These are phyloP conservation scores for Eueremaeus valkanovi DNA, from an alignment of 2,888 invertebrate species.

Conservation along the genomic window DNA sequence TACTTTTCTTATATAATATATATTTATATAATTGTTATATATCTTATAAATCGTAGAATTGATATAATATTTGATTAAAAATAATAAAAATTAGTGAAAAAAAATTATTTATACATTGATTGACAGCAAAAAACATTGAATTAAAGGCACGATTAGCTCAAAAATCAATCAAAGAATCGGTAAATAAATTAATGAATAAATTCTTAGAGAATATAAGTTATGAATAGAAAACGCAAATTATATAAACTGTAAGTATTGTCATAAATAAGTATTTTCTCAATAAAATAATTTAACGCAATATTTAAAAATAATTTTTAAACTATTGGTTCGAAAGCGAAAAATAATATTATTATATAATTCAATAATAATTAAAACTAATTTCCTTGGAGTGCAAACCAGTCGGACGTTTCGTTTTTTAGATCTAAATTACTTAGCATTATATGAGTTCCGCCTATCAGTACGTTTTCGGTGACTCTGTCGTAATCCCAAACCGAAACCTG, in stretches of 20 bases:
- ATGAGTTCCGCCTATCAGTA: slow-evolving; percentile 86
- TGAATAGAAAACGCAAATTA: too few relatives aligned
- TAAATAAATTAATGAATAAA: too few relatives aligned
- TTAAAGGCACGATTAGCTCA: not conserved
- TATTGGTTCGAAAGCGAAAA: not conserved
- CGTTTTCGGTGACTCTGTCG: slow-evolving; percentile 88
- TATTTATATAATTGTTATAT: too few relatives aligned
- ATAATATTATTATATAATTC: too few relatives aligned
- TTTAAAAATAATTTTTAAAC: not conserved
- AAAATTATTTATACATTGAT: not conserved
- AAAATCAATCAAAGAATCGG: not conserved
- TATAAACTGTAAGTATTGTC: slow-evolving; percentile 4
- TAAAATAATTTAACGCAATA: too few relatives aligned
- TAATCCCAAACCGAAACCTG: slow-evolving; percentile 72
- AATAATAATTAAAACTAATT: not conserved
- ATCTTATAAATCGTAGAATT: too few relatives aligned
- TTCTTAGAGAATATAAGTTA: too few relatives aligned
- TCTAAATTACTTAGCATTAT: slow-evolving; percentile 70
- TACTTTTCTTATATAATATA: too few relatives aligned
- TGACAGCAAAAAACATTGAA: not conserved
- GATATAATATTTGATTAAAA: too few relatives aligned
- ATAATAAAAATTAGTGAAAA: too few relatives aligned
- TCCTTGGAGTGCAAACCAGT: slow-evolving; percentile 73
- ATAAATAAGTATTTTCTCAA: slow-evolving; percentile 8
- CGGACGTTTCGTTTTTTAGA: slow-evolving; percentile 70